Base-by-base conservation (phyloP, 2,113 vertebrate genomes). In the Mixornis gularis region DNA sequence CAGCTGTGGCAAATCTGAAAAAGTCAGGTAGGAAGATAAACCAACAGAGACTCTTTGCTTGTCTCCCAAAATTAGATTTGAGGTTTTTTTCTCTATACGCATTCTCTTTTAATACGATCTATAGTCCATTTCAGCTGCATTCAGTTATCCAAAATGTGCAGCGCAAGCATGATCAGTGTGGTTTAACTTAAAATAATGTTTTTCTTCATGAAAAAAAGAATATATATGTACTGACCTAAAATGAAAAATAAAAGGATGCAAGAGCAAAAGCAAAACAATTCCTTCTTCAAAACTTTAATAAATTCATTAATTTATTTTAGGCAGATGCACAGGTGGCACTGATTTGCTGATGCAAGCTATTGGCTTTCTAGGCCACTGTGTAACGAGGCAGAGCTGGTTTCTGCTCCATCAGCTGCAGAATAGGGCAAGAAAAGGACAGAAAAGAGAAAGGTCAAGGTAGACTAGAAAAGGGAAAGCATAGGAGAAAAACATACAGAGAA, bases 341-440 rank as follows among this genome's bases (percentile, higher is more conserved):
- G 74, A 92, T 92, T 79, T 95, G 94, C 94, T 94, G 93, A 95
- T 91, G 91, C 53, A 92, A 91, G 74, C 66, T 82, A 43, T 5
- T 79, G 85, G 58, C 49, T 95, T 92, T 95, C 81, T 79, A 87
- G 93, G 91, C 85, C 89, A 91, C 74, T 76, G 84, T 93, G 93
- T 91, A 92, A 95, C 51, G 87, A 95, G 66, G 79, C 81, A 91
- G 77, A 71, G 55, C 49, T 56, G 58, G 72, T 82, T 95, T 94
- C 81, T 87, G 74, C 87, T 92, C 55, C 74, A 82, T 90, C 86
- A 95, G 82, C 90, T 79, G 53, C 66, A 79, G 70, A 85, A 13
- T 2, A 87, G 53, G 62, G 70, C 30, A 91, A 89, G 60, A 73
- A 92, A 93, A 90, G 80, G 94, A 93, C 78, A 85, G 62, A 89